phyloP scores from a whole-genome alignment of 2,113 vertebrate species.

The Ifrita kowaldi region DNA sequence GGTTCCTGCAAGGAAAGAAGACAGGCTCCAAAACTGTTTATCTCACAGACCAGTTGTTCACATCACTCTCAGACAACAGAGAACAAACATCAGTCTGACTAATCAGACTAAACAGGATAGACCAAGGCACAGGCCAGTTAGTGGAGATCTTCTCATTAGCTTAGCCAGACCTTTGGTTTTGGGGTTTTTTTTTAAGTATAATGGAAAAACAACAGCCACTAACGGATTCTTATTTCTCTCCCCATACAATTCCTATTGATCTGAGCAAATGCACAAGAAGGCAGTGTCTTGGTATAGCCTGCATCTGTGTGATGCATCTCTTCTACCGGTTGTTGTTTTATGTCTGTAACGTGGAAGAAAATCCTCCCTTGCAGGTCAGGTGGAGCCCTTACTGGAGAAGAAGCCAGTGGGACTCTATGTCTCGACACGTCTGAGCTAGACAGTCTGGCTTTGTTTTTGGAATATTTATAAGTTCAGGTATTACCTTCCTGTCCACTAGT shows the following conservation, averaged over 20 bases:
- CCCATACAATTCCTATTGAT: background rate
- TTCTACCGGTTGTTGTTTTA: background rate
- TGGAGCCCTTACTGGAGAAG: background rate
- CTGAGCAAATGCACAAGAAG: background rate
- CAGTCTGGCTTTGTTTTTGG: background rate
- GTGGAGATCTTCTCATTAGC: background rate
- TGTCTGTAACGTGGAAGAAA: background rate
- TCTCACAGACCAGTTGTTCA: background rate
- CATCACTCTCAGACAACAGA: background rate
- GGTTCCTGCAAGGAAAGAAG: background rate
- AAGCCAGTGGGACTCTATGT: background rate
- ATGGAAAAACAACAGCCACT: background rate
- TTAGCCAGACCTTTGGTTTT: background rate
- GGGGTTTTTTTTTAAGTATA: rapidly evolving
- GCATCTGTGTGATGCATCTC: background rate
- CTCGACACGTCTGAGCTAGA: background rate
- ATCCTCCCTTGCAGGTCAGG: background rate
- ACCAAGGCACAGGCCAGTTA: background rate
- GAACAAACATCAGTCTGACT: background rate
- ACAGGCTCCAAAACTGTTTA: background rate
- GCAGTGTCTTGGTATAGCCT: background rate
- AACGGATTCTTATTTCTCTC: background rate
- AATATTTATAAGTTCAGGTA: background rate
- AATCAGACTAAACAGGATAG: background rate
- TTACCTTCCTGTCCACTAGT: background rate